phyloP scores from a whole-genome alignment of 2,113 vertebrate genomes.

The Natator depressus region DNA sequence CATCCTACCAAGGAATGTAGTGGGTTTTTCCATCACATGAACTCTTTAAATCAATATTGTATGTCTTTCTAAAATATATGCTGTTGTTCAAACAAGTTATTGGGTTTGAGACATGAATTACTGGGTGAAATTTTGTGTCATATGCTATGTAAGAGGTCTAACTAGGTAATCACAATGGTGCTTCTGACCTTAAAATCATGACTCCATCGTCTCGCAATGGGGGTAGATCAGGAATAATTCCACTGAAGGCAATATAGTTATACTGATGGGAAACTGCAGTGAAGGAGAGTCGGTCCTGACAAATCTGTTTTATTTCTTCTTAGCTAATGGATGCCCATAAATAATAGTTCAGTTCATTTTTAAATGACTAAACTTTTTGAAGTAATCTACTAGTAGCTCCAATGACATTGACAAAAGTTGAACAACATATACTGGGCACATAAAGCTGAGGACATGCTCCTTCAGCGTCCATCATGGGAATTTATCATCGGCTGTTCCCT shows the following conservation, averaged over 20 bases:
- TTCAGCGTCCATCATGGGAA: slow-evolving; percentile 19
- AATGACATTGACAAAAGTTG: slow-evolving; percentile 55
- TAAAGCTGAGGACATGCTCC: slow-evolving; percentile 42
- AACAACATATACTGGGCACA: slow-evolving; percentile 61
- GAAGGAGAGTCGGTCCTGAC: slow-evolving; percentile 60
- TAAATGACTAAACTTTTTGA: slow-evolving; percentile 59
- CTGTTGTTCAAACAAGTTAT: not conserved
- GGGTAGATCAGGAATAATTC: slow-evolving; percentile 55
- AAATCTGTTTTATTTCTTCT: slow-evolving; percentile 46
- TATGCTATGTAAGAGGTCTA: slow-evolving; percentile 56
- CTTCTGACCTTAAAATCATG: slow-evolving; percentile 46
- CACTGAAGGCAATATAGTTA: slow-evolving; percentile 12
- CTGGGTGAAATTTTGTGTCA: slow-evolving; percentile 47
- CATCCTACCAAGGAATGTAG: not conserved
- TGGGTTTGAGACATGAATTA: slow-evolving; percentile 1
- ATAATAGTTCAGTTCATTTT: slow-evolving; percentile 59
- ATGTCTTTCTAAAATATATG: not conserved
- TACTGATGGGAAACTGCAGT: slow-evolving; percentile 31
- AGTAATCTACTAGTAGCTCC: slow-evolving; percentile 58
- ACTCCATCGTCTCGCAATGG: not conserved
- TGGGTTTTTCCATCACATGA: not conserved
- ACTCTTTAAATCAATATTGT: not conserved
- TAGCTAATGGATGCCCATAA: slow-evolving; percentile 53
- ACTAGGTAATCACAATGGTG: slow-evolving; percentile 49
- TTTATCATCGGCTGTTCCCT: slow-evolving; percentile 11